A percentile compares a stretch with the other conserved stretches of the same genome.
Evolutionary conservation across 1,140 invertebrate genomes (phyloP).

Genomic region (Daktulosphaira vitifoliae): DNA sequence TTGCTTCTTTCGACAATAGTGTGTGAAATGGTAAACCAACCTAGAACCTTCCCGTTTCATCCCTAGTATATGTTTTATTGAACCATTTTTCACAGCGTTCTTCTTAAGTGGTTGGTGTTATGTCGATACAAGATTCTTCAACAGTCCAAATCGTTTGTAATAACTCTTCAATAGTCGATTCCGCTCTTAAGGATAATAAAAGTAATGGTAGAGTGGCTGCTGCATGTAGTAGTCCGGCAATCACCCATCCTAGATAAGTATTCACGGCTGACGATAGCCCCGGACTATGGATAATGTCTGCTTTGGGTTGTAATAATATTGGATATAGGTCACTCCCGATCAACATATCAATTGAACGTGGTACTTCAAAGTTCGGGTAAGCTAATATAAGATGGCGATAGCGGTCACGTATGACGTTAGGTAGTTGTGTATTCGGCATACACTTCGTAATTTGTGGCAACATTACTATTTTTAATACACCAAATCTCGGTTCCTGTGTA

Average conservation of each 20-base stretch:
- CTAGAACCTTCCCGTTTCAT: too few species aligned
- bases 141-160: not conserved
- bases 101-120: too few species aligned
- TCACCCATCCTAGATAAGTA: too few species aligned
- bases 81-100: too few species aligned
- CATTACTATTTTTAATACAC: not conserved
- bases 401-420: not conserved
- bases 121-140: too few species aligned
- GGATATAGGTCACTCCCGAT: not conserved
- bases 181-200: not conserved
- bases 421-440: too few species aligned
- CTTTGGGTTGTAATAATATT: not conserved
- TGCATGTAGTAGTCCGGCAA: not conserved
- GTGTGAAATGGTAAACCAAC: too few species aligned
- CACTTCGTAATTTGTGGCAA: too few species aligned
- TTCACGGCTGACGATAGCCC: not conserved
- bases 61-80: too few species aligned
- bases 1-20: not conserved
- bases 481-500: not conserved
- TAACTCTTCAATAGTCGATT: not conserved
- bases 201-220: not conserved
- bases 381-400: not conserved
- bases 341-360: not conserved
- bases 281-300: too few species aligned
- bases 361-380: not conserved